Evolutionary conservation across 2,888 invertebrate genomes (phyloP), one percentile per base, ranked within the genome.

Genomic region (Serripes groenlandicus): DNA sequence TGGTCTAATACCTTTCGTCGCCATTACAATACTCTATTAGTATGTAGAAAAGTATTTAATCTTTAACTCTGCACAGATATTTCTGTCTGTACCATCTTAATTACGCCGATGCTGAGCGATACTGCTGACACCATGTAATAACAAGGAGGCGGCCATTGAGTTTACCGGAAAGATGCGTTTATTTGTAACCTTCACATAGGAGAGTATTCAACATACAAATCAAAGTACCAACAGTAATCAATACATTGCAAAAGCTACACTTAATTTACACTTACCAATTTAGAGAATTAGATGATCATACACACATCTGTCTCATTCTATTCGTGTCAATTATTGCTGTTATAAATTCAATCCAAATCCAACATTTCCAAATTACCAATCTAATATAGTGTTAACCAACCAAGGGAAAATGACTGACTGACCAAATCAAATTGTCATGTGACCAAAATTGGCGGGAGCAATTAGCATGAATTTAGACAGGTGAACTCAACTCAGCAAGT

Each of bases 41-140:
- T 32, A n/a, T 26, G 18, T 56, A 23, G 7, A 35, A 9, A 11
- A 42, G 23, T 56, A 32, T 32, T 37, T 37, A 9, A 28, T 21
- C 28, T 37, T 23, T 26, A n/a, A 23, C 21, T 28, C 26, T 7
- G 30, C 28, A 32, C 28, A n/a, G n/a, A 7, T 76, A 52, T 69
- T 42, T 76, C 21, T 3, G 7, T 9, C 21, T 58, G 26, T 23
- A 28, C 28, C 52, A 18, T 18, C 52, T 28, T 52, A 28, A 21
- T 52, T 32, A 69, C n/a, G 69, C 28, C 26, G 52, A 74, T 49
- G 52, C 35, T n/a, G 26, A 28, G 21, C 49, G 49, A 21, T n/a
- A 49, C 32, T 68, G 52, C 72, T 78, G 73, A 72, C 78, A 78
- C 64, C 78, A 72, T 78, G 78, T 72, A 72, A 78, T 72, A 49